A percentile compares a stretch with the other conserved stretches of the same genome.
Evolutionary conservation across 1,140 invertebrate genomes (phyloP).

Genomic region (Cydia pomonella): DNA sequence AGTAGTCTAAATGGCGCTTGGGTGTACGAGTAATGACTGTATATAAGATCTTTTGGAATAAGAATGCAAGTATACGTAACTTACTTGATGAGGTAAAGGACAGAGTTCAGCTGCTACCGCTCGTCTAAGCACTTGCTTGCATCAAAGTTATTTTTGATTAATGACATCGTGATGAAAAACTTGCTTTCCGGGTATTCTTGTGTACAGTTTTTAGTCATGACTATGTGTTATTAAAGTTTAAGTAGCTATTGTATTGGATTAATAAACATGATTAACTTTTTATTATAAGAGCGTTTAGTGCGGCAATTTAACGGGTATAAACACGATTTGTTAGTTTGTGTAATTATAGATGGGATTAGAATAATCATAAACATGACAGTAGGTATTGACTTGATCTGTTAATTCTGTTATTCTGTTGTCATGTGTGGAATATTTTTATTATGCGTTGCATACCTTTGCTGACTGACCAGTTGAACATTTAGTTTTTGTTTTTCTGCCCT

Average conservation of each 20-base stretch:
- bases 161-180: not conserved
- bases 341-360: not conserved
- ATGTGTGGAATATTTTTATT: no score
- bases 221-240: constrained; percentile 1
- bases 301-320: not conserved
- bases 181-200: constrained; percentile 8
- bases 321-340: not conserved
- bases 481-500: no score
- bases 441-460: no score
- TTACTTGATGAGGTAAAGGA: not conserved
- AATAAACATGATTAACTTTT: not conserved
- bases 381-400: no score
- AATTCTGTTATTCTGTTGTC: no score
- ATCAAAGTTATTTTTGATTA: constrained; percentile 8
- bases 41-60: not conserved
- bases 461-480: no score
- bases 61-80: not conserved
- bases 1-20: not conserved
- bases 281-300: not conserved
- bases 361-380: no score
- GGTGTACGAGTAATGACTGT: not conserved
- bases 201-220: not conserved
- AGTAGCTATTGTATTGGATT: not conserved
- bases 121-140: not conserved
- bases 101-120: not conserved